These are phyloP conservation scores for Sarcophaga variegata DNA, from an alignment of 2,888 invertebrate genomes.

Conservation along the genomic window DNA sequence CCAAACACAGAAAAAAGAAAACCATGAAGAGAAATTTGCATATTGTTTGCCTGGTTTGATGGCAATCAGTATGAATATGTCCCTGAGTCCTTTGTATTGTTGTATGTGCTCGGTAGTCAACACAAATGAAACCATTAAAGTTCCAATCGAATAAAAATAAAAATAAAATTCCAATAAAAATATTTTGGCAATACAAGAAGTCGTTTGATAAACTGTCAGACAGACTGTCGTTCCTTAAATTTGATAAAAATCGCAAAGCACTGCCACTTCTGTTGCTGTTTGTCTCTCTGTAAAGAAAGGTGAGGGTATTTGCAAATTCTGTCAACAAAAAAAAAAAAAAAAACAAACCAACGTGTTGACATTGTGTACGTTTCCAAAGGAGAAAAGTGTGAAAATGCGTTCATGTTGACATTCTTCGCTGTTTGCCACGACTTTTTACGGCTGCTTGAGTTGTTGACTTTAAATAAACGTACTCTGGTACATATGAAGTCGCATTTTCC, in stretches of 20 bases:
- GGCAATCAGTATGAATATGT: constrained; percentile 61
- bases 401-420: constrained; percentile 18
- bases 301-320: background rate
- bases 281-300: background rate
- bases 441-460: constrained; percentile 50
- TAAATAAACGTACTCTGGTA: constrained; percentile 25
- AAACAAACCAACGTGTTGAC: constrained; percentile 72
- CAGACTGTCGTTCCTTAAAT: background rate
- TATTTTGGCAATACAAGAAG: constrained; percentile 73
- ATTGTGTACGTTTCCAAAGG: constrained; percentile 61
- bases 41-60: constrained; percentile 78
- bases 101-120: background rate
- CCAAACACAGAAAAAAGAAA: constrained; percentile 44
- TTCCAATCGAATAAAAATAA: constrained; percentile 81
- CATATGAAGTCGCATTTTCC: background rate
- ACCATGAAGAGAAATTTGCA: constrained; percentile 76
- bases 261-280: background rate
- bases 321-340: background rate
- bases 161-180: constrained; percentile 81
- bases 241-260: background rate
- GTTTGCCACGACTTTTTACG: constrained; percentile 35
- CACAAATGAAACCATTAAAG: constrained; percentile 80
- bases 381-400: constrained; percentile 47
- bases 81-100: background rate
- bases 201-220: constrained; percentile 53